Percentiles rank a stretch among this genome's conserved stretches.
Conservation (phyloP, 2,113 vertebrate genomes). For the Tapirus terrestris region DNA sequence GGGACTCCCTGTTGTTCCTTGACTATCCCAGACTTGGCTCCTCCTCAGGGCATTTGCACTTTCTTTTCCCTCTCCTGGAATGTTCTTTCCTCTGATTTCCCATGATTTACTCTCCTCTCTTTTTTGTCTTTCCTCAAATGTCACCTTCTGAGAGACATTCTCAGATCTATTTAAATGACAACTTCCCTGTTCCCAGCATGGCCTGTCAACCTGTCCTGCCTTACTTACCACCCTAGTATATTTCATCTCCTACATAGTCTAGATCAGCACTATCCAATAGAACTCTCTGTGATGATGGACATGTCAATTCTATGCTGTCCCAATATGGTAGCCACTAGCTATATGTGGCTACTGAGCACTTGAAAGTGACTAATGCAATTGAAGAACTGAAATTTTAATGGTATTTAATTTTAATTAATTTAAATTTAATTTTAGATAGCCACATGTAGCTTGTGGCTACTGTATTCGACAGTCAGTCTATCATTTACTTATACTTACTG, state of each 20-base stretch:
- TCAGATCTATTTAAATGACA: not conserved
- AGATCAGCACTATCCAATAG: not conserved
- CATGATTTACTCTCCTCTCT: not conserved
- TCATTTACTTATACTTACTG: not conserved
- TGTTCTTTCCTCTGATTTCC: not conserved
- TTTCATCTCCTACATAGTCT: not conserved
- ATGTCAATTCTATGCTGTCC: accelerated
- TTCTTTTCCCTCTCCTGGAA: not conserved
- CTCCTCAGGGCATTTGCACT: not conserved
- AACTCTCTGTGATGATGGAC: not conserved
- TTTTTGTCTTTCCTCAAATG: not conserved
- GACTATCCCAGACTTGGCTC: not conserved
- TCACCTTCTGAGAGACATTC: not conserved
- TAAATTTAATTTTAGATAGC: not conserved
- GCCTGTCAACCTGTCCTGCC: not conserved
- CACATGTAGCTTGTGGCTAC: not conserved
- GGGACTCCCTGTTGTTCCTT: not conserved
- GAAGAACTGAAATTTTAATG: not conserved
- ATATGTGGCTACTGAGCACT: not conserved
- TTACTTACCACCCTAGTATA: not conserved
- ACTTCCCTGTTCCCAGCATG: too few relatives aligned
- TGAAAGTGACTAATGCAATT: not conserved
- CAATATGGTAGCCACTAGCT: not conserved
- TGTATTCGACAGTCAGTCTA: not conserved
- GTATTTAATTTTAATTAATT: not conserved